Evolutionary conservation across 2,888 invertebrate genomes (phyloP).

Genomic region (Tachina fera): DNA sequence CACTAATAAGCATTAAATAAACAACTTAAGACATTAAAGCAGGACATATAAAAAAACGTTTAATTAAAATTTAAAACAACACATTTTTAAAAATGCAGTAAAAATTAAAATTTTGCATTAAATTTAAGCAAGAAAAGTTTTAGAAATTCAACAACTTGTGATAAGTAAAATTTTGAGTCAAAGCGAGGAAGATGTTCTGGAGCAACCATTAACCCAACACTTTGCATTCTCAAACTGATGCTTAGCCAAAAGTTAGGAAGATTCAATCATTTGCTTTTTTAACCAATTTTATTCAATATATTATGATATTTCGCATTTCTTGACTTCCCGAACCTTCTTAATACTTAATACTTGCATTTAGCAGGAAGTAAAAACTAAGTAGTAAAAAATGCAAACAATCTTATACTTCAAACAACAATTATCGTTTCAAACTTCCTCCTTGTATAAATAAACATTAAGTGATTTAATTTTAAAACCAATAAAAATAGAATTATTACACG

Average conservation of each 20-base stretch:
- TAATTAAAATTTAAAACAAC: neutral
- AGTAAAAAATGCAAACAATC: neutral
- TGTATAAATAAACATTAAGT: slow-evolving; percentile 64
- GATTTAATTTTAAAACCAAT: slow-evolving; percentile 64
- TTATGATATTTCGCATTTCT: neutral
- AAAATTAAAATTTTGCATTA: too few relatives aligned
- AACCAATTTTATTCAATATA: too few relatives aligned
- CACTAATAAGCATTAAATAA: neutral
- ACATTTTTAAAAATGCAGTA: too few relatives aligned
- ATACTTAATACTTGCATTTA: neutral
- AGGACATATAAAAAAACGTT: neutral
- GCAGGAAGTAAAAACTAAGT: slow-evolving; percentile 18
- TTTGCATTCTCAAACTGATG: too few relatives aligned
- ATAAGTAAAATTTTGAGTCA: too few relatives aligned
- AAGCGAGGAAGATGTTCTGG: too few relatives aligned
- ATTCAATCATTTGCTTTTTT: too few relatives aligned
- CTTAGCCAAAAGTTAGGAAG: too few relatives aligned
- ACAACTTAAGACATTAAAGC: neutral
- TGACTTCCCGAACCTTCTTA: neutral
- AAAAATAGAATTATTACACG: slow-evolving; percentile 62
- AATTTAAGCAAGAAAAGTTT: too few relatives aligned
- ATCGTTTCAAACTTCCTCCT: slow-evolving; percentile 37
- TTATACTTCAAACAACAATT: slow-evolving; percentile 22
- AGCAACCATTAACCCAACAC: too few relatives aligned
- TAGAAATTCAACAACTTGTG: too few relatives aligned